Conservation (phyloP, 2,797 vertebrate genomes). For the Darevskia nairensis region DNA sequence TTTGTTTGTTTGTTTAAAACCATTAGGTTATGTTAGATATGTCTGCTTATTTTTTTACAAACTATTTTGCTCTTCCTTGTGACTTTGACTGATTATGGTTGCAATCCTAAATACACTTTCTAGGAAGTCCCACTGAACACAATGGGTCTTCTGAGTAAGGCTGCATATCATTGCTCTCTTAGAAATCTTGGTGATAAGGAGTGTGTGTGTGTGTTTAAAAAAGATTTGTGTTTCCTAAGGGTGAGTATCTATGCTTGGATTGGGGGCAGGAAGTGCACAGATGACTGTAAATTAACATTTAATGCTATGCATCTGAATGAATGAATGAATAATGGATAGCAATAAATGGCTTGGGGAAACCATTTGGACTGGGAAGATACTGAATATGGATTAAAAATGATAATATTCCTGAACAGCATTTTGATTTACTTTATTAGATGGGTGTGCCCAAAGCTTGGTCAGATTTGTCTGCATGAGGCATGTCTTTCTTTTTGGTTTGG, state of each 20-base stretch:
- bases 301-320: slow-evolving; percentile 56
- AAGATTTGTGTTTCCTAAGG: background rate
- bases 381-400: slow-evolving; percentile 38
- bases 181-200: background rate
- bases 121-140: background rate
- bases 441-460: background rate
- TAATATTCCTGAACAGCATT: background rate
- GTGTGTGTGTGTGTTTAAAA: no score
- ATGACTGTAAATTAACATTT: slow-evolving; percentile 63
- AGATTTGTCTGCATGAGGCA: background rate
- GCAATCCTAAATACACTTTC: background rate
- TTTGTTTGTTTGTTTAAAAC: background rate
- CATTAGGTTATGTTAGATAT: background rate
- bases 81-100: slow-evolving; percentile 41
- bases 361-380: background rate
- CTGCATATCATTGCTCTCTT: background rate
- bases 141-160: background rate
- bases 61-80: background rate
- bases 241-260: background rate
- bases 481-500: background rate
- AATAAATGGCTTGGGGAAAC: slow-evolving; percentile 27
- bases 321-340: slow-evolving; percentile 70
- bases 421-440: background rate
- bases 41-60: slow-evolving; percentile 19
- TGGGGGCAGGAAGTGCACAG: slow-evolving; percentile 37